Evolutionary conservation across 2,797 vertebrate species (phyloP).

Genomic region (Pipistrellus pygmaeus): DNA sequence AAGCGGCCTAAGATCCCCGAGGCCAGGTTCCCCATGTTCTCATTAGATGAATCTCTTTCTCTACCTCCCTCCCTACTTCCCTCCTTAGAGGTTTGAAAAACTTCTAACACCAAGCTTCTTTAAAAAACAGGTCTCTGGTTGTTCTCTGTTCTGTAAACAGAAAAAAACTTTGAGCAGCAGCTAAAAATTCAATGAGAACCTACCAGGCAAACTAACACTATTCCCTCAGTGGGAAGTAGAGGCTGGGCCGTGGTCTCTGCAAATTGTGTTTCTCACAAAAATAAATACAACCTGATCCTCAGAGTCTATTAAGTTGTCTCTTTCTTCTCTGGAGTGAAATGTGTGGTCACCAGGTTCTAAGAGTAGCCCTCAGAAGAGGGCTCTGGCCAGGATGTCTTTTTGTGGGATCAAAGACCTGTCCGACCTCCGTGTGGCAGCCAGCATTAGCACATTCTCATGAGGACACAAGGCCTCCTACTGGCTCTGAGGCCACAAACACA

Average conservation of each 20-base stretch:
- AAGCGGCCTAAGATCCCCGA: background rate
- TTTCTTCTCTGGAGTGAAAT: background rate
- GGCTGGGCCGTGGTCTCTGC: background rate
- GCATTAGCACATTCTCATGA: background rate
- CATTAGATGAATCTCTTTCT: background rate
- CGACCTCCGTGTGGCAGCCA: background rate
- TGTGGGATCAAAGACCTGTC: background rate
- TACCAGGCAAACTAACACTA: background rate
- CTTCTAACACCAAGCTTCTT: background rate
- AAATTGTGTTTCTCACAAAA: background rate
- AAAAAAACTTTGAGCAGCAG: background rate
- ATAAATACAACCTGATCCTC: background rate
- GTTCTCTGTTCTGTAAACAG: constrained; percentile 24
- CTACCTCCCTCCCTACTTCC: background rate
- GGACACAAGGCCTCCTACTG: constrained; percentile 59
- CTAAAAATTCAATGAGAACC: background rate
- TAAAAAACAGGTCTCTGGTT: constrained; percentile 9
- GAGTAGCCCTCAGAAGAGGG: background rate
- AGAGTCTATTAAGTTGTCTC: background rate
- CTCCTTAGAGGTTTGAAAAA: background rate
- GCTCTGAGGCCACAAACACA: background rate
- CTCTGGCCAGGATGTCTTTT: background rate
- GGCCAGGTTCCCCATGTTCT: background rate
- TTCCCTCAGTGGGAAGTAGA: background rate
- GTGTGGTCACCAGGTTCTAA: background rate